Conservation (phyloP, 1,140 invertebrate species). For the Vanessa atalanta region DNA sequence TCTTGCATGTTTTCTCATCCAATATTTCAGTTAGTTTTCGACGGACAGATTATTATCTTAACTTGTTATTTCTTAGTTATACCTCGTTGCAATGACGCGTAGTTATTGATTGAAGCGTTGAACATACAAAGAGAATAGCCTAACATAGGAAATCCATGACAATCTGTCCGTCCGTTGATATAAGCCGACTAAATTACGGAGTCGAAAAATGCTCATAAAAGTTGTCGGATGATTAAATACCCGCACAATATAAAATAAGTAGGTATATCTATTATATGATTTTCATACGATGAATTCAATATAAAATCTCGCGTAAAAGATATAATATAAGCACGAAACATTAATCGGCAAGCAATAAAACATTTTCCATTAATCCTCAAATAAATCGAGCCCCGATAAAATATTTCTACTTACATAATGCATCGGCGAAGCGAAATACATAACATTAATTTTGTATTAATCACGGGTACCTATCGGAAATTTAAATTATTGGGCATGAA, state of each 20-base stretch:
- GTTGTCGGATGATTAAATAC: too few relatives aligned
- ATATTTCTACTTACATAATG: conserved; percentile 38
- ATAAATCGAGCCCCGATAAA: conserved; percentile 1
- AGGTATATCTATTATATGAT: too few relatives aligned
- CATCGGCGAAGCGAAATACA: conserved; percentile 45
- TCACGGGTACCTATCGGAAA: conserved; percentile 69
- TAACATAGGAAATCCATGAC: not conserved
- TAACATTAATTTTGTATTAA: conserved; percentile 73
- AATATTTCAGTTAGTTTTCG: conserved; percentile 15
- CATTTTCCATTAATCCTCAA: conserved; percentile 28
- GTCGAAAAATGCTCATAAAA: too few relatives aligned
- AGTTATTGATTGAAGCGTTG: not conserved
- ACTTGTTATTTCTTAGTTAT: not conserved
- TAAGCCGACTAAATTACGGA: too few relatives aligned
- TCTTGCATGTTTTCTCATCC: conserved; percentile 40
- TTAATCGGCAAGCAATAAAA: conserved; percentile 17
- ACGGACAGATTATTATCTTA: conserved; percentile 13
- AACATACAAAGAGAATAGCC: not conserved
- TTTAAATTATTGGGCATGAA: conserved; percentile 76
- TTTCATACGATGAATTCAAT: not conserved
- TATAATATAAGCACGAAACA: not conserved
- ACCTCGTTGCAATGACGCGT: not conserved
- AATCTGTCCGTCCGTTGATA: too few relatives aligned
- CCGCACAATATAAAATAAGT: too few relatives aligned
- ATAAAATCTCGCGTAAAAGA: conserved; percentile 6